These are phyloP conservation scores for Hydroisotoma schaefferi DNA, from an alignment of 2,888 invertebrate genomes.

Conservation along the genomic window DNA sequence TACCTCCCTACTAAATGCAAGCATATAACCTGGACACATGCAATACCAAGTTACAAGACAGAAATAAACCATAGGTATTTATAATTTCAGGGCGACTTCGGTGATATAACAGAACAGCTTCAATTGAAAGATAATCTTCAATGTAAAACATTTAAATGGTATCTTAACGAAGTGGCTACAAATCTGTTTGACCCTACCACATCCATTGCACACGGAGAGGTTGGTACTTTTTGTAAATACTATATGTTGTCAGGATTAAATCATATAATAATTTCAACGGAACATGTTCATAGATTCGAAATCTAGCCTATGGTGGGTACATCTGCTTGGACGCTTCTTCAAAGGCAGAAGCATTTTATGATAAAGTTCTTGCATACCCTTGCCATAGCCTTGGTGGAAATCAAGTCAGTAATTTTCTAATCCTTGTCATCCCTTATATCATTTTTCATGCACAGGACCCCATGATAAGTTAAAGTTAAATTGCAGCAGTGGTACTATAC, in stretches of 20 bases:
- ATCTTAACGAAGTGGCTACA: neutral
- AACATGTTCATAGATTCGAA: constrained; percentile 49
- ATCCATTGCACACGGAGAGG: constrained; percentile 14
- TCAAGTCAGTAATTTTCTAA: constrained; percentile 54
- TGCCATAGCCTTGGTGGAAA: constrained; percentile 62
- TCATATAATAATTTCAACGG: neutral
- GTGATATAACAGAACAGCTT: constrained; percentile 1
- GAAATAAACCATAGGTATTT: no score
- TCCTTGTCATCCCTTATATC: no score
- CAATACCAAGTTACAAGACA: no score
- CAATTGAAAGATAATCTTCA: neutral
- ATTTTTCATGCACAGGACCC: no score
- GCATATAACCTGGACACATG: no score
- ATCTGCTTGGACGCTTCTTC: constrained; percentile 39
- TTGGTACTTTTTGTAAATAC: constrained; percentile 10
- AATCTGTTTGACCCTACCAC: constrained; percentile 7
- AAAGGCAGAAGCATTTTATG: constrained; percentile 59
- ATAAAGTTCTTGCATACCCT: constrained; percentile 59
- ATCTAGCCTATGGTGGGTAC: constrained; percentile 49
- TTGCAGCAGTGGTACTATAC: constrained; percentile 21
- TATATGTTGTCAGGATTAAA: neutral
- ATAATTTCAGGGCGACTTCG: neutral
- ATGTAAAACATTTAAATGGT: constrained; percentile 17
- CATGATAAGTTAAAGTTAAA: no score
- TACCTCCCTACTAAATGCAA: no score